Conservation (phyloP, 2,113 vertebrate species). For the Lutjanus erythropterus region DNA sequence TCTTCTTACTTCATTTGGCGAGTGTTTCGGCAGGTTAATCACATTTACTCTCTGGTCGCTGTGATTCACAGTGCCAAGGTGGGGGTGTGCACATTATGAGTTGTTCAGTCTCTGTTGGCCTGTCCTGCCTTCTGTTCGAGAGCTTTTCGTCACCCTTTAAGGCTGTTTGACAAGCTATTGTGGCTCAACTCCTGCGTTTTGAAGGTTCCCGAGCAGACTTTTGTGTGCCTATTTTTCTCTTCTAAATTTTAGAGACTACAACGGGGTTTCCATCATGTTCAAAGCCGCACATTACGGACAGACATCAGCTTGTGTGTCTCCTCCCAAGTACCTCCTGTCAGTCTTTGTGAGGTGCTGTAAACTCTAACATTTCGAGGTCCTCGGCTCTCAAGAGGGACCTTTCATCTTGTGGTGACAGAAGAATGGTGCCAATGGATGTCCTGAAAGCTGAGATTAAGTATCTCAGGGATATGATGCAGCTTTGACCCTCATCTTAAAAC, state of each 20-base stretch:
- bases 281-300: not conserved
- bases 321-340: not conserved
- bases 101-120: slow-evolving; percentile 9
- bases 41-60: slow-evolving; percentile 11
- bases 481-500: not conserved
- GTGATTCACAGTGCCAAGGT: slow-evolving; percentile 2
- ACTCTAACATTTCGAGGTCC: not conserved
- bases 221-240: slow-evolving; percentile 7
- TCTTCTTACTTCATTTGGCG: slow-evolving; percentile 25
- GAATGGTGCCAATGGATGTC: not conserved
- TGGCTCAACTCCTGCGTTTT: not conserved
- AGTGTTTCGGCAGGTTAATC: slow-evolving; percentile 27
- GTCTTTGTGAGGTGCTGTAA: not conserved
- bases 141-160: slow-evolving; percentile 22
- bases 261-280: slow-evolving; percentile 10
- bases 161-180: slow-evolving; percentile 13
- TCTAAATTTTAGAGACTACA: not conserved
- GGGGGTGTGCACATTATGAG: slow-evolving; percentile 1
- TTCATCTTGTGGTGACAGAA: not conserved
- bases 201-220: not conserved
- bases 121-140: not conserved
- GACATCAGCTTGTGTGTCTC: not conserved
- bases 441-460: not conserved
- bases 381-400: not conserved
- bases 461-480: not conserved